A percentile compares a stretch with the other conserved stretches of the same genome.
These are phyloP conservation scores for Melolontha melolontha DNA, from an alignment of 2,888 invertebrate species.

Conservation along the genomic window DNA sequence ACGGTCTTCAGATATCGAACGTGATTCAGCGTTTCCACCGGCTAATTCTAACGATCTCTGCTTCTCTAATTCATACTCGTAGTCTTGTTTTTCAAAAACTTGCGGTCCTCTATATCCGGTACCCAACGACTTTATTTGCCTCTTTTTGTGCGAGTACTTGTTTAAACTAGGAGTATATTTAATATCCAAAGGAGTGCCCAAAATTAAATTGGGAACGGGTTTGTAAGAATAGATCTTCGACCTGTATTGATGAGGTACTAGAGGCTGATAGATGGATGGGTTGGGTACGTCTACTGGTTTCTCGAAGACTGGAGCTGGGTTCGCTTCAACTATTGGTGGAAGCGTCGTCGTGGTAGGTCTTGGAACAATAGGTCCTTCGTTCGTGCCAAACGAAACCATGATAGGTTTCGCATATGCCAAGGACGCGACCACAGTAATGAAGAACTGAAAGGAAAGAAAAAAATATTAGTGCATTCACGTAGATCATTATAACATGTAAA, in stretches of 20 bases:
- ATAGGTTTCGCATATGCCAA: constrained; percentile 58
- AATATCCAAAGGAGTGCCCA: constrained; percentile 62
- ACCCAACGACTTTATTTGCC: constrained; percentile 56
- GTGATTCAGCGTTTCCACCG: constrained; percentile 9
- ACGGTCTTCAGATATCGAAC: constrained; percentile 32
- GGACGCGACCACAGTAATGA: constrained; percentile 56
- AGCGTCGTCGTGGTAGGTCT: constrained; percentile 48
- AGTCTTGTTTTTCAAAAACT: constrained; percentile 61
- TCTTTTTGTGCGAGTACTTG: constrained; percentile 57
- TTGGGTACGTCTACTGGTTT: constrained; percentile 60
- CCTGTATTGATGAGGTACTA: constrained; percentile 60
- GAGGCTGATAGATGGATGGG: constrained; percentile 59
- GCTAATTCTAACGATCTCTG: constrained; percentile 30
- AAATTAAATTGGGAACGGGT: constrained; percentile 57
- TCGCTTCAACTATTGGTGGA: constrained; percentile 47
- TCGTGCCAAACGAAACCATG: constrained; percentile 64
- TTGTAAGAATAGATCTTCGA: constrained; percentile 55
- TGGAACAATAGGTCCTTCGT: constrained; percentile 63
- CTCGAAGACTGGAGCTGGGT: constrained; percentile 62
- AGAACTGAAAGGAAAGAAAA: constrained; percentile 53
- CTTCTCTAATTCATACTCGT: constrained; percentile 55
- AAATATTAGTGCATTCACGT: neutral
- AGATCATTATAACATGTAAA: too few species aligned
- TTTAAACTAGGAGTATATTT: constrained; percentile 58
- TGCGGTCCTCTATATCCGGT: constrained; percentile 62